Conservation (phyloP, 2,113 vertebrate species). For the Hippolais icterina region DNA sequence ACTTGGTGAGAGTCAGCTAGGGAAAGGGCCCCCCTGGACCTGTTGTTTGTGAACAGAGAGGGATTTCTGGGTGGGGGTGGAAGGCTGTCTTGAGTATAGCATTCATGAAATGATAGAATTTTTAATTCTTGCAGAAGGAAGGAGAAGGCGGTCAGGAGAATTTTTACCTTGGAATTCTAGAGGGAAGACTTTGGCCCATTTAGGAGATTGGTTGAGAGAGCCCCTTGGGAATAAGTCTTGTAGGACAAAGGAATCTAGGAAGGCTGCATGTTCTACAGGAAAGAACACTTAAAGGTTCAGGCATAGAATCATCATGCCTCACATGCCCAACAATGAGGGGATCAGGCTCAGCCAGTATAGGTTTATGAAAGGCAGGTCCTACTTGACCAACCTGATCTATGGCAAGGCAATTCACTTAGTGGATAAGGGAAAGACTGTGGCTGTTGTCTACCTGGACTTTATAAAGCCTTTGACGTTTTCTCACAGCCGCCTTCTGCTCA, state of each 20-base stretch:
- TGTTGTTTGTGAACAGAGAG: neutral
- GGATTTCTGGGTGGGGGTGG: neutral
- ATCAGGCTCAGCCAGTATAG: neutral
- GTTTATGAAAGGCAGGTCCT: neutral
- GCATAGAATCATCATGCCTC: neutral
- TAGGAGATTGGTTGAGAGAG: neutral
- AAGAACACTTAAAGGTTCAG: neutral
- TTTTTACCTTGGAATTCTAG: neutral
- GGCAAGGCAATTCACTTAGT: neutral
- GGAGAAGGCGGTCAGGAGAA: neutral
- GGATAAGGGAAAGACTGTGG: neutral
- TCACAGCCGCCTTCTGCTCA: neutral
- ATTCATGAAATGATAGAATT: neutral
- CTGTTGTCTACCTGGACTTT: neutral
- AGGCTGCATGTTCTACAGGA: neutral
- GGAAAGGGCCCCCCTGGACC: neutral
- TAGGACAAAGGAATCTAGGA: neutral
- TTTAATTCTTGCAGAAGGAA: neutral
- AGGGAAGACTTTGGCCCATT: neutral
- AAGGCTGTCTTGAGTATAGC: neutral
- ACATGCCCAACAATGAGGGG: fast-evolving
- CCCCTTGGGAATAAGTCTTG: neutral
- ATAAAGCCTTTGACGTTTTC: neutral
- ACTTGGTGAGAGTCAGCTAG: neutral
- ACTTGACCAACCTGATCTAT: neutral